Evolutionary conservation across 1,140 invertebrate genomes (phyloP).

Genomic region (Maconellicoccus hirsutus): DNA sequence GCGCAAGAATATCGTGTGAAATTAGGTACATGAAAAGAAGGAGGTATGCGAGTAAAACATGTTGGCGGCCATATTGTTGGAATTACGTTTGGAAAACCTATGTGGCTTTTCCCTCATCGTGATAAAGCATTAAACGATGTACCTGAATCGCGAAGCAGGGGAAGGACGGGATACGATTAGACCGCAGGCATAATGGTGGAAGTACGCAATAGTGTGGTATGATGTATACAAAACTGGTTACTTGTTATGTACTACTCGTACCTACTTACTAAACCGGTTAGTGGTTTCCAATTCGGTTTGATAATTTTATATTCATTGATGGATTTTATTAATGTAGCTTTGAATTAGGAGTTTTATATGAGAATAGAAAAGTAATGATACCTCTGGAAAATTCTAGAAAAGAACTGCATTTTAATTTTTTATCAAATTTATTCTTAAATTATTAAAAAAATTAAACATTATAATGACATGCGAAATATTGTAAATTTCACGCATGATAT

Average conservation of each 20-base stretch:
- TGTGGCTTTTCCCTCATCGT: neutral
- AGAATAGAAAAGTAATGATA: no score
- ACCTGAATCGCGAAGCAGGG: neutral
- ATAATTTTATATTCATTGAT: neutral
- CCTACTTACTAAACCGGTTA: neutral
- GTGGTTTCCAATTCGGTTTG: neutral
- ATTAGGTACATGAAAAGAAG: neutral
- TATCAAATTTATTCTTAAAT: no score
- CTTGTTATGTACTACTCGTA: neutral
- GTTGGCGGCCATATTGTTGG: neutral
- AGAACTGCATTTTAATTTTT: no score
- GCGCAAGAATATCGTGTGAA: neutral
- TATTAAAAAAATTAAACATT: no score
- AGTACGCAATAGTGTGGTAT: neutral
- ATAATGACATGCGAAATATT: no score
- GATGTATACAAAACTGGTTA: neutral
- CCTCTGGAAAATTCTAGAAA: no score
- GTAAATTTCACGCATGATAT: no score
- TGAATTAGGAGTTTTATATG: no score
- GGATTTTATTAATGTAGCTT: no score
- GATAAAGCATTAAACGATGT: slow-evolving; percentile 9
- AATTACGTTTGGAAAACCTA: slow-evolving; percentile 4
- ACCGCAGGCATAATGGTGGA: neutral
- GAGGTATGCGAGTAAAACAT: neutral
- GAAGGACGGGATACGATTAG: neutral